phyloP scores from a whole-genome alignment of 2,888 invertebrate species.

The Hydriomena furcata region DNA sequence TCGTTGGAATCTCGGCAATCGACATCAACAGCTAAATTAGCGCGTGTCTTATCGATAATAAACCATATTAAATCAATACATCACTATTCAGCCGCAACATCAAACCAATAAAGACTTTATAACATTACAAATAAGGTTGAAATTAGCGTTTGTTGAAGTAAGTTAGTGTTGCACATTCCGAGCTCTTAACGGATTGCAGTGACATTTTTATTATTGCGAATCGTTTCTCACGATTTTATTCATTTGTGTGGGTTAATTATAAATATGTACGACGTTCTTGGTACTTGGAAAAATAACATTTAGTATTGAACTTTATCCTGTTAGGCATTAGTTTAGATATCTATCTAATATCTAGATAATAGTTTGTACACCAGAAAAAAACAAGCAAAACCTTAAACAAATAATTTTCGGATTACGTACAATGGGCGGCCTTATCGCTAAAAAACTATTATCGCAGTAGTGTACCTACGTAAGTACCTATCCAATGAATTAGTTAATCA shows the following conservation, averaged over 20 bases:
- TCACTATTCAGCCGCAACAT: conserved; percentile 37
- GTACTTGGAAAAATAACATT: conserved; percentile 18
- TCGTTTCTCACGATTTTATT: conserved; percentile 67
- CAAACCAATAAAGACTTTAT: conserved; percentile 40
- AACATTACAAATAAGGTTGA: conserved; percentile 2
- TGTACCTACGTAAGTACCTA: too few relatives aligned
- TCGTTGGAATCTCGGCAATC: conserved; percentile 26
- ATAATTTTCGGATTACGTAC: too few relatives aligned
- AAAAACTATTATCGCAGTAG: too few relatives aligned
- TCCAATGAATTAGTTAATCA: too few relatives aligned
- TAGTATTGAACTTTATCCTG: background rate
- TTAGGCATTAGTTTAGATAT: background rate
- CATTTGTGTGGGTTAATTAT: conserved; percentile 34
- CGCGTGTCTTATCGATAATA: conserved; percentile 74
- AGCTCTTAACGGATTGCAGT: conserved; percentile 51
- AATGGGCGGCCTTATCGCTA: too few relatives aligned
- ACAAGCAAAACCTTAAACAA: too few relatives aligned
- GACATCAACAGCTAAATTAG: conserved; percentile 61
- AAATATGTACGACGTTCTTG: conserved; percentile 33
- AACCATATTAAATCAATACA: conserved; percentile 58
- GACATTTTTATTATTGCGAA: conserved; percentile 71
- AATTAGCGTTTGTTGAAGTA: background rate
- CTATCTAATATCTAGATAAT: too few relatives aligned
- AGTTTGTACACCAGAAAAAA: too few relatives aligned
- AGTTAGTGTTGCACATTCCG: conserved; percentile 27